Conservation (phyloP, 1,140 invertebrate species). For the Diorhabda carinulata region DNA sequence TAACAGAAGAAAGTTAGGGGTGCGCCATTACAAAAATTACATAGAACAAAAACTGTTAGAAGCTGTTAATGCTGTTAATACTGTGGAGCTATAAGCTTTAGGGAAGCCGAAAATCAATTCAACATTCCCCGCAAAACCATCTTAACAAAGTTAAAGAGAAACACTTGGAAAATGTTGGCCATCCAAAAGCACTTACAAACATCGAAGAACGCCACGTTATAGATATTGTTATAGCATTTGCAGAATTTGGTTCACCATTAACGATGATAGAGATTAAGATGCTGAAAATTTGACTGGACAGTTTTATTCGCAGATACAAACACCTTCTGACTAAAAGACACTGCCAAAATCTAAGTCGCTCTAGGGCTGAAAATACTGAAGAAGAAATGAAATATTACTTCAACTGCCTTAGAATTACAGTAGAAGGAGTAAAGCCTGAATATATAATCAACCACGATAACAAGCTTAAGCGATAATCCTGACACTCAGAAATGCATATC, state of each 20-base stretch:
- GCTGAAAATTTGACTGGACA: too few species aligned
- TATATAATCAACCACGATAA: neutral
- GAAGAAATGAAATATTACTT: neutral
- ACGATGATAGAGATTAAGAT: neutral
- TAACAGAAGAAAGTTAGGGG: too few species aligned
- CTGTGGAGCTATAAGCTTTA: neutral
- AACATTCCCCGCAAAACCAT: too few species aligned
- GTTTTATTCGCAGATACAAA: too few species aligned
- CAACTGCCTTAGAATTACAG: neutral
- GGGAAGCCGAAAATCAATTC: neutral
- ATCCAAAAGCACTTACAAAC: neutral
- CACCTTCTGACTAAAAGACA: too few species aligned
- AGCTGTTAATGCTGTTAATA: neutral
- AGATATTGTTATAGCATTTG: slow-evolving; percentile 1
- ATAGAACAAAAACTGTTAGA: too few species aligned
- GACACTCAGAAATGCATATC: neutral
- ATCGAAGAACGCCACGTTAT: slow-evolving; percentile 5
- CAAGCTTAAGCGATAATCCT: neutral
- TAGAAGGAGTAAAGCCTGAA: neutral
- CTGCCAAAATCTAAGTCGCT: neutral
- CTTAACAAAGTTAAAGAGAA: neutral
- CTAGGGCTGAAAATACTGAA: neutral
- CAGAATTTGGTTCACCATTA: slow-evolving; percentile 16
- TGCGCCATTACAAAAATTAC: too few species aligned
- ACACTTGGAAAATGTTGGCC: neutral